Conservation (phyloP, 30 jellyfish, hydroid and myxozoan genomes). For the Pseudorhiza aurosa region DNA sequence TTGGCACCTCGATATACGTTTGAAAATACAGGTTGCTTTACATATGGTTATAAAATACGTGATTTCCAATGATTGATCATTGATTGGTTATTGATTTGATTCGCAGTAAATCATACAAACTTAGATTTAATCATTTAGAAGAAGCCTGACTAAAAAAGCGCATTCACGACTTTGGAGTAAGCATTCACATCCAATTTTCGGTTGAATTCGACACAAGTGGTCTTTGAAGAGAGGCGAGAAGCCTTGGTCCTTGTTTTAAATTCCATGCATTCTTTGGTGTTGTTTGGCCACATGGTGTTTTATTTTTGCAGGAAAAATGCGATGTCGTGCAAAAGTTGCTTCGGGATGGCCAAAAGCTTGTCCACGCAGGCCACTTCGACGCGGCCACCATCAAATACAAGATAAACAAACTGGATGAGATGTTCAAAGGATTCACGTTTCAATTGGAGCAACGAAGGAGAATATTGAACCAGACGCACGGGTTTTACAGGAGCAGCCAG, state of each 20-base stretch:
- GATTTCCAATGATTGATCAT: no score
- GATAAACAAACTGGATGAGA: constrained; percentile 84
- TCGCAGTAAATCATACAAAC: no score
- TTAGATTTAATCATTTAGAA: no score
- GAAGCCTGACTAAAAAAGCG: no score
- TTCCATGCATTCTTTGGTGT: no score
- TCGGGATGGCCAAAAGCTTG: constrained; percentile 94
- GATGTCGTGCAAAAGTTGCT: constrained; percentile 66
- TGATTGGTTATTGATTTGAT: no score
- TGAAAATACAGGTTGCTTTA: no score
- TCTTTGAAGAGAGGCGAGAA: neutral
- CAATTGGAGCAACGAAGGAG: constrained; percentile 80
- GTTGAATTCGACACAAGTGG: no score
- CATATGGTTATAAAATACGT: no score
- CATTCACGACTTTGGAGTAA: no score
- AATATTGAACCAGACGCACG: constrained; percentile 75
- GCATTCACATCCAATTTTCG: no score
- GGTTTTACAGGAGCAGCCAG: constrained; percentile 76
- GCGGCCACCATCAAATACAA: constrained; percentile 90
- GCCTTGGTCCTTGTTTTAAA: neutral
- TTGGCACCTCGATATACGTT: no score
- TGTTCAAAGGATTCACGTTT: constrained; percentile 65
- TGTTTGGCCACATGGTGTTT: constrained; percentile 25
- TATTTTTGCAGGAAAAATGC: constrained; percentile 54
- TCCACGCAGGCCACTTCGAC: constrained; percentile 89